Conservation (phyloP, 2,888 invertebrate genomes). For the Agelastica alni region DNA sequence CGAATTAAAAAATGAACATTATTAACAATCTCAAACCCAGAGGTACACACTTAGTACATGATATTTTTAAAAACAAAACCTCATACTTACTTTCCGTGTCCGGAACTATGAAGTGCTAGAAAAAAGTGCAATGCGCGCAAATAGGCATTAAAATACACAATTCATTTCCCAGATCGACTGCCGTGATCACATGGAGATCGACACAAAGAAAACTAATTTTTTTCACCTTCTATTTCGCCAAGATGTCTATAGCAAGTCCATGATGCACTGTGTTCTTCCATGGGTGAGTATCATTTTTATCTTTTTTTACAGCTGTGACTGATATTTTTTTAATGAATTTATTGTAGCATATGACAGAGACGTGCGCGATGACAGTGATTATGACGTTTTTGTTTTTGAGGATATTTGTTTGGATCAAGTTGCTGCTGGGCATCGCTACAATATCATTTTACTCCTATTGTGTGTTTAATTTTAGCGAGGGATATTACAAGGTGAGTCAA, state of each 20-base stretch:
- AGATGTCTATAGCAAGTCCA: not conserved
- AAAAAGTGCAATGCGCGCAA: no score
- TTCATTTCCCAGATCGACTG: no score
- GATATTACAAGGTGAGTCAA: constrained; percentile 53
- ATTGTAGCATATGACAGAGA: constrained; percentile 82
- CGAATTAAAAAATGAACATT: no score
- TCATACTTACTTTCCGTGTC: no score
- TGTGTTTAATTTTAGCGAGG: constrained; percentile 67
- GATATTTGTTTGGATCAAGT: constrained; percentile 82
- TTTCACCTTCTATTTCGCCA: not conserved
- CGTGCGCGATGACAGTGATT: constrained; percentile 66
- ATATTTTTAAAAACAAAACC: no score
- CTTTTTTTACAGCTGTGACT: no score
- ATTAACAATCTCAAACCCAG: no score
- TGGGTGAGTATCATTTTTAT: constrained; percentile 37
- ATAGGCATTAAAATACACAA: no score
- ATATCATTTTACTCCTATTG: constrained; percentile 69
- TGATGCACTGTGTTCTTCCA: constrained; percentile 35
- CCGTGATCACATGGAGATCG: no score
- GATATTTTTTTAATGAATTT: constrained; percentile 45
- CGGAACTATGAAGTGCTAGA: no score
- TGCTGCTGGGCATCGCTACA: constrained; percentile 69
- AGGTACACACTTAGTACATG: no score
- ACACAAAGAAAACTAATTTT: no score
- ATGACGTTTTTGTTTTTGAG: constrained; percentile 83